phyloP scores from a whole-genome alignment of 2,888 invertebrate genomes.

The Sinhomidia bicolor region DNA sequence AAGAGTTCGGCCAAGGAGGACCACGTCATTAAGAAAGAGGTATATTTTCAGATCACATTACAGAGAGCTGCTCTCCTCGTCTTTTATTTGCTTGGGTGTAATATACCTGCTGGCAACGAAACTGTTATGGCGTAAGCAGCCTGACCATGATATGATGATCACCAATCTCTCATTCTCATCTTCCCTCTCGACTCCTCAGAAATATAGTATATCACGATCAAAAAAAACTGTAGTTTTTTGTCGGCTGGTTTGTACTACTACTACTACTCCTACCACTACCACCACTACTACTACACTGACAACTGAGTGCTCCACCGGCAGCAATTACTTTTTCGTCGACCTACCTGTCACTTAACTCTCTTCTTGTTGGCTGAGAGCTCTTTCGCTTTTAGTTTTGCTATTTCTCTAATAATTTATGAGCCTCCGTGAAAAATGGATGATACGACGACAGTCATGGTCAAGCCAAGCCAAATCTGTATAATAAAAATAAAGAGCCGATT shows the following conservation, averaged over 20 bases:
- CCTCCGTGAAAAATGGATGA: constrained; percentile 68
- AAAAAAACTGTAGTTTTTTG: constrained; percentile 23
- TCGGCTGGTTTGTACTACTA: constrained; percentile 23
- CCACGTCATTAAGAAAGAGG: constrained; percentile 18
- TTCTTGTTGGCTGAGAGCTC: constrained; percentile 1
- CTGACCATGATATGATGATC: not conserved
- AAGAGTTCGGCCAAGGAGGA: not conserved
- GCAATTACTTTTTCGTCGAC: constrained; percentile 54
- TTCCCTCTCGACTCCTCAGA: not conserved
- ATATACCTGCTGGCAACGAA: constrained; percentile 57
- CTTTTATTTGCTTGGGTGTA: constrained; percentile 20
- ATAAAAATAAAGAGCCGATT: constrained; percentile 20
- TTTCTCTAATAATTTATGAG: constrained; percentile 43
- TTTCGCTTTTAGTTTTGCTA: constrained; percentile 64
- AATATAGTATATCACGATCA: constrained; percentile 56
- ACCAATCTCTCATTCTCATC: constrained; percentile 5
- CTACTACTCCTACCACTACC: constrained; percentile 51
- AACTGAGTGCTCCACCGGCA: constrained; percentile 39
- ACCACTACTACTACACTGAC: constrained; percentile 49
- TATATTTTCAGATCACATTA: constrained; percentile 38
- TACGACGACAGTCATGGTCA: constrained; percentile 54
- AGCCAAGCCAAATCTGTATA: not conserved
- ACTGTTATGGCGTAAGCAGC: constrained; percentile 16
- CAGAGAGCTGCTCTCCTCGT: not conserved
- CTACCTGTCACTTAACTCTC: constrained; percentile 41